Conservation (phyloP, 2,797 vertebrate genomes). For the Epinephelus malabaricus region DNA sequence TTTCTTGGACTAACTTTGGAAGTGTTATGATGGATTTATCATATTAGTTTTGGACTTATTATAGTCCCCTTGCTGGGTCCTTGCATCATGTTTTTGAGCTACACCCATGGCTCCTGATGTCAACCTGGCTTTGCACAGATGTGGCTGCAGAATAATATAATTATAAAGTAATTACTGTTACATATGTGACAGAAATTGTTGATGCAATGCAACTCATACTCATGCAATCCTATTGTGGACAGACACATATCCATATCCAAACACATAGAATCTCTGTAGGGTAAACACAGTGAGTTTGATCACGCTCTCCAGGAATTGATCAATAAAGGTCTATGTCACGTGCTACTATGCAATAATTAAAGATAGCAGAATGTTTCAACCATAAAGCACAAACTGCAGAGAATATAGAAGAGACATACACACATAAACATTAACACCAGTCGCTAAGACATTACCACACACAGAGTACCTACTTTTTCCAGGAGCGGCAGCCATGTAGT, state of each 20-base stretch:
- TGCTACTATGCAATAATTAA: background rate
- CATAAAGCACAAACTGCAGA: background rate
- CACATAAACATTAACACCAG: background rate
- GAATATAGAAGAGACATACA: background rate
- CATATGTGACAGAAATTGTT: background rate
- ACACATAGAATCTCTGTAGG: background rate
- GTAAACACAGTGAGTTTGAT: background rate
- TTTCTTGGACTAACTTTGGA: background rate
- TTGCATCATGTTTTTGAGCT: conserved; percentile 9
- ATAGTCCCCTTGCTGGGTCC: background rate
- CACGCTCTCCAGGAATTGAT: background rate
- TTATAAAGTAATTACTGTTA: background rate
- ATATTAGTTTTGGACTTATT: background rate
- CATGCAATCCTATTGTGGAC: background rate
- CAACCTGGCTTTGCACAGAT: background rate
- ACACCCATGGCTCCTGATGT: background rate
- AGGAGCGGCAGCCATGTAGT: conserved; percentile 94
- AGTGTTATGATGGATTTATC: background rate
- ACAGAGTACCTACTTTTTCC: conserved; percentile 90
- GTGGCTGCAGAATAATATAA: background rate
- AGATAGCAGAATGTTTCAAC: background rate
- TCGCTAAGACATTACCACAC: background rate
- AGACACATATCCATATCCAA: background rate
- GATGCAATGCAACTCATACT: background rate
- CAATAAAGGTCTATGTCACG: background rate